Evolutionary conservation across 2,888 invertebrate species (phyloP).

Genomic region (Dynastes hyllus): DNA sequence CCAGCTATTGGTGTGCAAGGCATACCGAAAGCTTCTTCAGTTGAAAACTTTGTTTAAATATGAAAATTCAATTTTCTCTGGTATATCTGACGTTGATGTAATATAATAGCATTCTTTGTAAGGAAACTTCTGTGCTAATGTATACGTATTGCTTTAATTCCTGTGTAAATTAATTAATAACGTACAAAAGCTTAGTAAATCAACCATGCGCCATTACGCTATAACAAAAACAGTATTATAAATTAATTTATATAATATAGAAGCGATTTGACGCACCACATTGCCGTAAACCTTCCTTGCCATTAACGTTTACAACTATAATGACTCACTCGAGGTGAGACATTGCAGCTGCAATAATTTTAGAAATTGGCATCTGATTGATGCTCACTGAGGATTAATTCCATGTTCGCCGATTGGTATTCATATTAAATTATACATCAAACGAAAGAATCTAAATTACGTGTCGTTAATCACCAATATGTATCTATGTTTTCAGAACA

Average conservation of each 20-base stretch:
- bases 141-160: neutral
- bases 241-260: no score
- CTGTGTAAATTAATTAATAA: no score
- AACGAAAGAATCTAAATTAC: no score
- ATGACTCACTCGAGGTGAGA: no score
- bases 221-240: no score
- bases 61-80: constrained; percentile 13
- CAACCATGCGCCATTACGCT: no score
- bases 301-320: neutral
- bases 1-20: constrained; percentile 12
- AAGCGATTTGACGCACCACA: no score
- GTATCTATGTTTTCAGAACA: no score
- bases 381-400: neutral
- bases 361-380: constrained; percentile 24
- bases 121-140: neutral
- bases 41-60: constrained; percentile 26
- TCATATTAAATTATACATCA: no score
- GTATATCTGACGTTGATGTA: constrained; percentile 9
- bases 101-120: neutral
- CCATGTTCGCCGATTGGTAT: neutral
- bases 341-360: neutral
- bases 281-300: no score
- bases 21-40: constrained; percentile 26
- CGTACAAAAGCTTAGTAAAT: no score
- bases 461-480: no score